Conservation (phyloP, 2,888 invertebrate genomes). For the Apamea sordens region DNA sequence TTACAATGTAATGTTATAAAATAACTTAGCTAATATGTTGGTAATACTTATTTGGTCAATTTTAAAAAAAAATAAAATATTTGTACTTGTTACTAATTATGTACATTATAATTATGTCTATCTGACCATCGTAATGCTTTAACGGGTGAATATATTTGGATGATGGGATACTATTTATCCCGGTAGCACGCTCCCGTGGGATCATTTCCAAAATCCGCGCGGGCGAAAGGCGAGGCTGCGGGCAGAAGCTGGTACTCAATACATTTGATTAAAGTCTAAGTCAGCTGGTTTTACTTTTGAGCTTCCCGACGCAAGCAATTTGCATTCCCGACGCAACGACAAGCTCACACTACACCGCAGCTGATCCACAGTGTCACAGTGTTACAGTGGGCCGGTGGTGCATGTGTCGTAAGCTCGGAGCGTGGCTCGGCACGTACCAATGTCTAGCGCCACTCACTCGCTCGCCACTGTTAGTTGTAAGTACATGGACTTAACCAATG, state of each 20-base stretch:
- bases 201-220: too few relatives aligned
- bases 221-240: too few relatives aligned
- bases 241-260: background rate
- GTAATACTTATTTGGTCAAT: too few relatives aligned
- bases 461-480: background rate
- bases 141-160: too few relatives aligned
- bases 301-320: slow-evolving; percentile 11
- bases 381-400: background rate
- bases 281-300: slow-evolving; percentile 15
- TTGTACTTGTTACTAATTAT: too few relatives aligned
- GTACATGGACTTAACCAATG: background rate
- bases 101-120: too few relatives aligned
- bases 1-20: too few relatives aligned
- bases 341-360: slow-evolving; percentile 11
- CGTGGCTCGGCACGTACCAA: background rate
- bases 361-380: slow-evolving; percentile 11
- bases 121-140: too few relatives aligned
- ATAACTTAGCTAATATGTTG: too few relatives aligned
- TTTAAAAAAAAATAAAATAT: too few relatives aligned
- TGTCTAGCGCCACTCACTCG: slow-evolving; percentile 9
- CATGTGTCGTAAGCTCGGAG: background rate
- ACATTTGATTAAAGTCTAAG: slow-evolving; percentile 31
- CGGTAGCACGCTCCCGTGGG: too few relatives aligned
- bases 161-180: too few relatives aligned
- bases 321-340: slow-evolving; percentile 6